These are phyloP conservation scores for Lacanobia oleracea DNA, from an alignment of 2,888 invertebrate species.

Conservation along the genomic window DNA sequence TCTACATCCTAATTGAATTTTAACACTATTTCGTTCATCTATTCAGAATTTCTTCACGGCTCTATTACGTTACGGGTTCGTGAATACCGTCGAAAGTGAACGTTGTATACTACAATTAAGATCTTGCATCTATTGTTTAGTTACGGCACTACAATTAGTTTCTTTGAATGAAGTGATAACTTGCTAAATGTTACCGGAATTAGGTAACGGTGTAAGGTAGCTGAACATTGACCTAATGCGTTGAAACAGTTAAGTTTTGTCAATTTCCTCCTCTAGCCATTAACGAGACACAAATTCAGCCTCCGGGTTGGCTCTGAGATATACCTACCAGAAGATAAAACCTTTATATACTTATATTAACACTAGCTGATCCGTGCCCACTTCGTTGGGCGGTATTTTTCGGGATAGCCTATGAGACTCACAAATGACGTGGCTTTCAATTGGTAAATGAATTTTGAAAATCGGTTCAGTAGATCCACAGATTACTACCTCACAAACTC, in stretches of 20 bases:
- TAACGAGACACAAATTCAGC: no score
- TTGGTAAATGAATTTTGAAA: no score
- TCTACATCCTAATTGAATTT: constrained; percentile 32
- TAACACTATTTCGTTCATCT: constrained; percentile 33
- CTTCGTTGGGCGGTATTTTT: no score
- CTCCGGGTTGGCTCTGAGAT: no score
- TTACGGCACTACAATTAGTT: constrained; percentile 59
- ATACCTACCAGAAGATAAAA: no score
- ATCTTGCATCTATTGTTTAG: constrained; percentile 61
- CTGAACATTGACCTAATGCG: constrained; percentile 3
- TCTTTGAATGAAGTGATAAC: constrained; percentile 53
- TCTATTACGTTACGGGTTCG: constrained; percentile 63
- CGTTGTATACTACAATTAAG: constrained; percentile 65
- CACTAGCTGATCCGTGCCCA: no score
- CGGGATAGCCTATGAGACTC: no score
- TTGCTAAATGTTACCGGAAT: constrained; percentile 38
- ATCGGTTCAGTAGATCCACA: no score
- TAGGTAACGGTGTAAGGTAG: constrained; percentile 8
- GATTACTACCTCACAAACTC: no score
- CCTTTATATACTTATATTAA: no score
- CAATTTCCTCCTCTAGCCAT: no score
- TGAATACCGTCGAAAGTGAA: constrained; percentile 65
- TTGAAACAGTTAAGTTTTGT: neutral
- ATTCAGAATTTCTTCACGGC: constrained; percentile 66
- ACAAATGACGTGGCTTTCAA: no score